Evolutionary conservation across 2,113 vertebrate species (phyloP).

Genomic region (Dromiciops gliroides): DNA sequence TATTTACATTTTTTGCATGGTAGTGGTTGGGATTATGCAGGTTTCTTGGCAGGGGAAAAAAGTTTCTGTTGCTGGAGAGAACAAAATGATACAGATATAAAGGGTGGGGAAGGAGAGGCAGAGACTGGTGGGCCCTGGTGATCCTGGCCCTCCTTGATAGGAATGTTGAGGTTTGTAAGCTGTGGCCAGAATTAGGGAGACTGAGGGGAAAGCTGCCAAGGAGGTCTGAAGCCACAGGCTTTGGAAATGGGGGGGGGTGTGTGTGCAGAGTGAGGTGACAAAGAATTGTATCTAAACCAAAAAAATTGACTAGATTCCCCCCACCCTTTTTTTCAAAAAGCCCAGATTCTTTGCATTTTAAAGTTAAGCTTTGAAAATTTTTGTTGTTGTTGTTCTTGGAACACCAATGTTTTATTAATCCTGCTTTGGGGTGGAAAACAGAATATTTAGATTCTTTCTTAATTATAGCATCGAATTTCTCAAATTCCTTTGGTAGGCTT

Average conservation of each 20-base stretch:
- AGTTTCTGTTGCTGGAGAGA: not conserved
- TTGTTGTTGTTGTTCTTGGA: conserved; percentile 71
- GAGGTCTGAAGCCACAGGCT: conserved; percentile 73
- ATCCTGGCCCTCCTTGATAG: conserved; percentile 57
- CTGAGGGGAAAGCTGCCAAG: conserved; percentile 66
- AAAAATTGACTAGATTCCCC: conserved; percentile 73
- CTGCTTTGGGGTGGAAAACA: conserved; percentile 69
- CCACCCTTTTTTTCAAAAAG: conserved; percentile 62
- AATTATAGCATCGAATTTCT: conserved; percentile 77
- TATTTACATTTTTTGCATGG: not conserved
- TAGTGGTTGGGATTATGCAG: not conserved
- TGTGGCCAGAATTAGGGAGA: conserved; percentile 55
- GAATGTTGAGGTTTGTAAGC: conserved; percentile 47
- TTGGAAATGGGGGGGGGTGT: conserved; percentile 53
- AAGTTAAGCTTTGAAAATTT: conserved; percentile 79
- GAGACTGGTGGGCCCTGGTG: conserved; percentile 53
- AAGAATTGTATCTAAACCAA: conserved; percentile 71
- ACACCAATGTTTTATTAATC: conserved; percentile 79
- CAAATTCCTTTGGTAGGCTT: conserved; percentile 31
- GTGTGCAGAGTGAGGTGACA: conserved; percentile 56
- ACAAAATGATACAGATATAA: conserved; percentile 42
- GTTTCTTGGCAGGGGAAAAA: not conserved
- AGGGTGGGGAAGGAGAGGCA: not conserved
- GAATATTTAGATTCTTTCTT: conserved; percentile 72
- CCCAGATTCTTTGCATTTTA: conserved; percentile 69